These are phyloP conservation scores for Eumaeus atala DNA, from an alignment of 1,140 invertebrate species.

Conservation along the genomic window DNA sequence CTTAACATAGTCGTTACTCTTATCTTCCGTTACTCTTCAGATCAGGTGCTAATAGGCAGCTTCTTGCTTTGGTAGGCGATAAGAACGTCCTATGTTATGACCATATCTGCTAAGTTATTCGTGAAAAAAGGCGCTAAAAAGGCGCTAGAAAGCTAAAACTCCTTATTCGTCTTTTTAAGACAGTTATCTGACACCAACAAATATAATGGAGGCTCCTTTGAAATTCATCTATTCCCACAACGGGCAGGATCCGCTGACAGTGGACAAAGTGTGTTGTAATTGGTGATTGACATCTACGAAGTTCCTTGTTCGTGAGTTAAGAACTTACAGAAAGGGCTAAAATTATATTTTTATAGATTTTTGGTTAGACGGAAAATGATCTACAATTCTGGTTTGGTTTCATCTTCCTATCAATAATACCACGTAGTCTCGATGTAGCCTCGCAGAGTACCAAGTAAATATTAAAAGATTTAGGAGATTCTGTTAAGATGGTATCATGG, in stretches of 20 bases:
- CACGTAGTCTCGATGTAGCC: too few relatives aligned
- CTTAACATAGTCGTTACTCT: too few relatives aligned
- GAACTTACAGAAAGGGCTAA: slow-evolving; percentile 4
- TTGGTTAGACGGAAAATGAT: too few relatives aligned
- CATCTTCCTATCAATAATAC: too few relatives aligned
- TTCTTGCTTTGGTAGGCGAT: neutral
- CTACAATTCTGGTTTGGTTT: too few relatives aligned
- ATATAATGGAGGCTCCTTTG: slow-evolving; percentile 26
- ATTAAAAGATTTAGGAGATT: too few relatives aligned
- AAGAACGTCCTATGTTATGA: slow-evolving; percentile 3
- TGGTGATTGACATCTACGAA: slow-evolving; percentile 57
- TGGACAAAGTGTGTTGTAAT: slow-evolving; percentile 54
- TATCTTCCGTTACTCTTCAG: too few relatives aligned
- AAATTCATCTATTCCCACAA: slow-evolving; percentile 35
- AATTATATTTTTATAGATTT: neutral
- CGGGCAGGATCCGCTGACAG: slow-evolving; percentile 35
- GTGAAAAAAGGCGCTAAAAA: slow-evolving; percentile 6
- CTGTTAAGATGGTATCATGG: too few relatives aligned
- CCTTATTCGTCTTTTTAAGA: slow-evolving; percentile 10
- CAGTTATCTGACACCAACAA: slow-evolving; percentile 16
- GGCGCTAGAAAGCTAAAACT: neutral
- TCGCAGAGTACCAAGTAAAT: too few relatives aligned
- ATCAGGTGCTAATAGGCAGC: too few relatives aligned
- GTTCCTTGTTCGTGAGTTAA: slow-evolving; percentile 40
- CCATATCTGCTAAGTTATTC: slow-evolving; percentile 7